Conservation (phyloP, 2,888 invertebrate species). For the Calameuta filiformis region DNA sequence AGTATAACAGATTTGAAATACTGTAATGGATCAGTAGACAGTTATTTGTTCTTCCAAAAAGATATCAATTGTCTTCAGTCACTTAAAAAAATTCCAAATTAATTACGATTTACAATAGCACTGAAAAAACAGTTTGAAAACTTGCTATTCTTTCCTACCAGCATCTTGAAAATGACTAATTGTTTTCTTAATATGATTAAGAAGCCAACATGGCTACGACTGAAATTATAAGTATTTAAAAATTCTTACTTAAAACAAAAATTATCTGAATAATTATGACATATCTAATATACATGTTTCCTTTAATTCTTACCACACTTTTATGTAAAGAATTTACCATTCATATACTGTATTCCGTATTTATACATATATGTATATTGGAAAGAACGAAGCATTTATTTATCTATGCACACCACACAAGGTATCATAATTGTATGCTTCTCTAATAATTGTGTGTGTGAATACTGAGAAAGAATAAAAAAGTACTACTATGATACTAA, state of each 20-base stretch:
- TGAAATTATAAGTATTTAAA: not conserved
- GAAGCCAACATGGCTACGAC: not conserved
- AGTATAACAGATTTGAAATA: not conserved
- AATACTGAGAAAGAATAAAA: conserved; percentile 35
- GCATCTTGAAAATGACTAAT: not conserved
- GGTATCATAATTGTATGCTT: not conserved
- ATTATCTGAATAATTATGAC: not conserved
- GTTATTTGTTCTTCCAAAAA: no score
- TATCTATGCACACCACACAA: not conserved
- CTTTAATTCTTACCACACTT: not conserved
- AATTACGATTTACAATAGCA: no score
- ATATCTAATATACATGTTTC: not conserved
- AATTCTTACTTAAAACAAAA: not conserved
- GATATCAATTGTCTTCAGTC: no score
- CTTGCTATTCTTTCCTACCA: not conserved
- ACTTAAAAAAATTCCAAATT: no score
- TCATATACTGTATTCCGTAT: not conserved
- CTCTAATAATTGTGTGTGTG: conserved; percentile 37
- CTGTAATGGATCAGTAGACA: not conserved
- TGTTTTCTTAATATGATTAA: not conserved
- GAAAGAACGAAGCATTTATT: not conserved
- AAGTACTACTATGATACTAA: conserved; percentile 38
- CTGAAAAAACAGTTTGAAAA: not conserved
- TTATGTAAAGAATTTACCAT: not conserved
- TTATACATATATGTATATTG: not conserved